Conservation (phyloP, 2,797 vertebrate genomes). For the Eulemur mongoz region DNA sequence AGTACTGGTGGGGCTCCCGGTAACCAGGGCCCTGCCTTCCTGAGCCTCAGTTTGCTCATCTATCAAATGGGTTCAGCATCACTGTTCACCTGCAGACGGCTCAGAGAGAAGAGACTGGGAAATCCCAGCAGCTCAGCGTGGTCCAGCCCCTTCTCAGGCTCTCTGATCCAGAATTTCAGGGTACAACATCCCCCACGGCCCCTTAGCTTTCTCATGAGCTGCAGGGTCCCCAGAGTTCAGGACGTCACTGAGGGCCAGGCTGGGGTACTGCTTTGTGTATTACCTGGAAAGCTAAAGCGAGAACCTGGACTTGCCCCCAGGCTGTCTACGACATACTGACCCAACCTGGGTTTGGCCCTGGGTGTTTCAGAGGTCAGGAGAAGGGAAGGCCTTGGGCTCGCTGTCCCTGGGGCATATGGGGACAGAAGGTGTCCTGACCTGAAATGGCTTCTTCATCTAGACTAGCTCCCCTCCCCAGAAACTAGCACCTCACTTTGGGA, state of each 20-base stretch:
- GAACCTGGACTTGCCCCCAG: not conserved
- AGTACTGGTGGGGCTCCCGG: not conserved
- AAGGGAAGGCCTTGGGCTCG: not conserved
- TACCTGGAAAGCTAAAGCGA: not conserved
- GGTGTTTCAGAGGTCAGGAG: not conserved
- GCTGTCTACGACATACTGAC: not conserved
- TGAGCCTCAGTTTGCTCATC: not conserved
- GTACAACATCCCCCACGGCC: not conserved
- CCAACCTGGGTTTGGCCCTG: not conserved
- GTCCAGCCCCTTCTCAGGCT: not conserved
- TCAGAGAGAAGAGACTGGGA: not conserved
- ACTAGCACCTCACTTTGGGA: not conserved
- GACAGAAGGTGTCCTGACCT: slow-evolving; percentile 55
- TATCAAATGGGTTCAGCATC: not conserved
- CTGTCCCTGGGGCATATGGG: not conserved
- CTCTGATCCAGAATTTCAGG: slow-evolving; percentile 4
- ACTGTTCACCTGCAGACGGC: not conserved
- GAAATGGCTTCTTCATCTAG: slow-evolving; percentile 43
- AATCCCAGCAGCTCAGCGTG: not conserved
- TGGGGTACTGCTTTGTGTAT: not conserved
- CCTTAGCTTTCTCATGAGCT: not conserved
- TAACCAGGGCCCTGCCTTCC: not conserved
- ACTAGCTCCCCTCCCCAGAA: not conserved
- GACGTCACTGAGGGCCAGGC: not conserved
- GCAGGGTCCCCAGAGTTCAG: not conserved